Conservation (phyloP, 2,888 invertebrate species). For the Hartigia nigra region DNA sequence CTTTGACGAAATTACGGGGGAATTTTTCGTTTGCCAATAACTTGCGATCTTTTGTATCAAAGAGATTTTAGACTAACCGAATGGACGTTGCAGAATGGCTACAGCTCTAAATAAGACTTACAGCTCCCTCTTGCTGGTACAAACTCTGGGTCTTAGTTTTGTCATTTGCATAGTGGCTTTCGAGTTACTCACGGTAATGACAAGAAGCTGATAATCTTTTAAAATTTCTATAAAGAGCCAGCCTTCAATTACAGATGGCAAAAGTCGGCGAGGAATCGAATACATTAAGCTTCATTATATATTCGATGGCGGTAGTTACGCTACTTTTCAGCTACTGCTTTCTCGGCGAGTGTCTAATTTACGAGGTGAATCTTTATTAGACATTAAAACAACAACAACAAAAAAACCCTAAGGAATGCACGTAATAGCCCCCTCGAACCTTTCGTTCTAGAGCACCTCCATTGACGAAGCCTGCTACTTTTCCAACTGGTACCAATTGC, state of each 20-base stretch:
- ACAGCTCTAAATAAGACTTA: slow-evolving; percentile 26
- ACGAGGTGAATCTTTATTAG: slow-evolving; percentile 21
- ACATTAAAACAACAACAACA: no score
- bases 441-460: not conserved
- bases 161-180: slow-evolving; percentile 35
- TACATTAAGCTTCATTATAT: slow-evolving; percentile 35
- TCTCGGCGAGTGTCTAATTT: slow-evolving; percentile 36
- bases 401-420: not conserved
- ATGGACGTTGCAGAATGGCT: slow-evolving; percentile 29
- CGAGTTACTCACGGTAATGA: slow-evolving; percentile 34
- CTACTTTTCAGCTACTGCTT: slow-evolving; percentile 39
- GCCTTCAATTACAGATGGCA: slow-evolving; percentile 20
- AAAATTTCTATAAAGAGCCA: not conserved
- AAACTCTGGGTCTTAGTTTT: slow-evolving; percentile 37
- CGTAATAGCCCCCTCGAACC: not conserved
- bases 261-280: slow-evolving; percentile 29
- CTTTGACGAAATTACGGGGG: no score
- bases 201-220: not conserved
- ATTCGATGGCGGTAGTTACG: slow-evolving; percentile 32
- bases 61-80: not conserved
- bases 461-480: not conserved
- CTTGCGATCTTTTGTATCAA: not conserved
- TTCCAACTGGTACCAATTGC: slow-evolving; percentile 1
- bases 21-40: not conserved
- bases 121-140: slow-evolving; percentile 36